Evolutionary conservation across 2,797 vertebrate genomes (phyloP).

Genomic region (Enteromius thamalakanensis): DNA sequence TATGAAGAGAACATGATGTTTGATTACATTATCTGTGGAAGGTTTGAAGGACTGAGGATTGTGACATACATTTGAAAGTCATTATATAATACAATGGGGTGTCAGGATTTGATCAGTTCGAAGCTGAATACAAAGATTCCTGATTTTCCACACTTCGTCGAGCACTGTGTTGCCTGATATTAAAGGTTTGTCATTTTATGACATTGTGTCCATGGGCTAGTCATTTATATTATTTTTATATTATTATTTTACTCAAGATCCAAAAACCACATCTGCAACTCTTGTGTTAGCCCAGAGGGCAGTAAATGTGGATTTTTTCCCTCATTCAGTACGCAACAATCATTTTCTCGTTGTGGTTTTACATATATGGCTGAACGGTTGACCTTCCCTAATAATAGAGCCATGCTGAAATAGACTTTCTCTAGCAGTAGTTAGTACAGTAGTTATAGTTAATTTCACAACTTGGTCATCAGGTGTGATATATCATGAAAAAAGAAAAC

Average conservation of each 20-base stretch:
- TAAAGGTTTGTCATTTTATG: slow-evolving; percentile 55
- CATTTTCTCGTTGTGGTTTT: slow-evolving; percentile 24
- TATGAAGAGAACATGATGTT: not conserved
- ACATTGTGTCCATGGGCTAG: slow-evolving; percentile 54
- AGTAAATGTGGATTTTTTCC: slow-evolving; percentile 16
- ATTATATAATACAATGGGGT: not conserved
- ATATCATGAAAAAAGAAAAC: slow-evolving; percentile 41
- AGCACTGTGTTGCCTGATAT: slow-evolving; percentile 48
- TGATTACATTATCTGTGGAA: not conserved
- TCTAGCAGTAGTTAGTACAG: slow-evolving; percentile 21
- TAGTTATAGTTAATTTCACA: slow-evolving; percentile 27
- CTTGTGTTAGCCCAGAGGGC: slow-evolving; percentile 15
- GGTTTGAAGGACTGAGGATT: not conserved
- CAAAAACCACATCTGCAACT: slow-evolving; percentile 35
- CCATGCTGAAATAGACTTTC: not conserved
- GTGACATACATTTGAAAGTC: not conserved
- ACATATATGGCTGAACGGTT: slow-evolving; percentile 19
- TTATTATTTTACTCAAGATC: slow-evolving; percentile 38
- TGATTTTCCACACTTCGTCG: slow-evolving; percentile 56
- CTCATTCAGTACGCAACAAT: slow-evolving; percentile 20
- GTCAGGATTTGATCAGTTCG: slow-evolving; percentile 29
- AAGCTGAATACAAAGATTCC: slow-evolving; percentile 54
- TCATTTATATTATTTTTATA: slow-evolving; percentile 47
- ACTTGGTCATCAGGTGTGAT: slow-evolving; percentile 48
- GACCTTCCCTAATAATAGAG: slow-evolving; percentile 4